These are phyloP conservation scores for Priocnemis perturbator DNA, from an alignment of 2,888 invertebrate genomes.

Conservation along the genomic window DNA sequence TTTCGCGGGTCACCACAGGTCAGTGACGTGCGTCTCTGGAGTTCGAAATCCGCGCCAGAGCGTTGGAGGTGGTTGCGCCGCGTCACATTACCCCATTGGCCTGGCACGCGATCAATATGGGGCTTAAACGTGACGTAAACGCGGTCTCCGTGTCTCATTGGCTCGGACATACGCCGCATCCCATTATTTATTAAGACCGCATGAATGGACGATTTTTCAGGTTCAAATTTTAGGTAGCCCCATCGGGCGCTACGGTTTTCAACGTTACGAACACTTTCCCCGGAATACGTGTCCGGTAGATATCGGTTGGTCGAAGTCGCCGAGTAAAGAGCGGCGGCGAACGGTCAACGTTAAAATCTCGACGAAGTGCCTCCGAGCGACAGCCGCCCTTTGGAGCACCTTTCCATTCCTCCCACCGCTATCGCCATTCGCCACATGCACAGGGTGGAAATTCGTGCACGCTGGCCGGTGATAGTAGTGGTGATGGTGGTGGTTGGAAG, in stretches of 20 bases:
- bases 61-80: conserved; percentile 29
- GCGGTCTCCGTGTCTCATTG: conserved; percentile 74
- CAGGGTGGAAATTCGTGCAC: conserved; percentile 73
- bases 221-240: conserved; percentile 15
- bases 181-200: conserved; percentile 78
- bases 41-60: conserved; percentile 46
- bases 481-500: conserved; percentile 29
- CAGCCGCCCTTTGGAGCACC: conserved; percentile 68
- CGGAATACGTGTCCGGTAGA: too few relatives aligned
- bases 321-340: too few relatives aligned
- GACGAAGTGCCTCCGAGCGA: conserved; percentile 76
- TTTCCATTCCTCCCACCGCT: conserved; percentile 75
- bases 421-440: conserved; percentile 75
- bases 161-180: conserved; percentile 76
- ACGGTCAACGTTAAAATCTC: too few relatives aligned
- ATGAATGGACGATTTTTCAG: conserved; percentile 71
- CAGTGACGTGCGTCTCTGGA: conserved; percentile 17
- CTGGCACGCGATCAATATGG: conserved; percentile 76
- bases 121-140: conserved; percentile 77
- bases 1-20: conserved; percentile 22
- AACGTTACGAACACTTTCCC: too few relatives aligned
- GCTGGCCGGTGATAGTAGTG: conserved; percentile 71
- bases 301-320: too few relatives aligned
- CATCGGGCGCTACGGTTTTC: conserved; percentile 9
- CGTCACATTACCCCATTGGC: conserved; percentile 52